Evolutionary conservation across 2,888 invertebrate species (phyloP), one percentile per base, ranked within the genome.

Genomic region (Hypsopygia costalis): DNA sequence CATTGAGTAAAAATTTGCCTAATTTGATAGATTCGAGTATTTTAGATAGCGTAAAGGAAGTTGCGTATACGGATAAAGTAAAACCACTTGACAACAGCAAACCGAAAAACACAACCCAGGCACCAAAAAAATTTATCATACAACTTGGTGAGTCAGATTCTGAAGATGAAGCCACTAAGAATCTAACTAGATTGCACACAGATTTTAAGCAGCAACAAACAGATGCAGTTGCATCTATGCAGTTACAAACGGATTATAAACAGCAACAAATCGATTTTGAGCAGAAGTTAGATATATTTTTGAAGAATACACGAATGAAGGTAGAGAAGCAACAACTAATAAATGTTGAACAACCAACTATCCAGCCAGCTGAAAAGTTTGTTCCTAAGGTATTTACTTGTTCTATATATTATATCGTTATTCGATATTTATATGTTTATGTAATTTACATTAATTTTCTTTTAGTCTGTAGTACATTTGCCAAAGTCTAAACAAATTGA

Each of bases 1-100:
- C 91, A 3, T 78, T 92, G 48, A 90, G 90, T 41, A 91, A 90
- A 66, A 91, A 90, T 67, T 79, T 91, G 40, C 85, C 89, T 36
- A 79, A 81, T 49, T 58, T 82, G 30, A 65, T 79, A 28, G 66
- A 69, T 43, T 58, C 76, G 34, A 69, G 60, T 47, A 41, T 69
- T 36, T 51, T 70, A 11, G 66, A 69, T 45, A 49, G 44, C 34
- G 44, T 62, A 10, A 55, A 62, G 27, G 54, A 51, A 38, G 41
- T 47, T 6, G 57, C 57, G 3, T 16, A 16, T 16, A 16, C 39
- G 35, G 55, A 47, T 32, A 44, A 46, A 55, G 47, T 30, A 43
- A 45, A 30, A 21, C 45, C 25, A 20, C 44, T 11, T 43, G 53
- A 25, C 58, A 53, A 43, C 42, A 34, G 20, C 49, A 51, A 34